Evolutionary conservation across 2,797 vertebrate genomes (phyloP).

Genomic region (Propithecus deckenii): DNA sequence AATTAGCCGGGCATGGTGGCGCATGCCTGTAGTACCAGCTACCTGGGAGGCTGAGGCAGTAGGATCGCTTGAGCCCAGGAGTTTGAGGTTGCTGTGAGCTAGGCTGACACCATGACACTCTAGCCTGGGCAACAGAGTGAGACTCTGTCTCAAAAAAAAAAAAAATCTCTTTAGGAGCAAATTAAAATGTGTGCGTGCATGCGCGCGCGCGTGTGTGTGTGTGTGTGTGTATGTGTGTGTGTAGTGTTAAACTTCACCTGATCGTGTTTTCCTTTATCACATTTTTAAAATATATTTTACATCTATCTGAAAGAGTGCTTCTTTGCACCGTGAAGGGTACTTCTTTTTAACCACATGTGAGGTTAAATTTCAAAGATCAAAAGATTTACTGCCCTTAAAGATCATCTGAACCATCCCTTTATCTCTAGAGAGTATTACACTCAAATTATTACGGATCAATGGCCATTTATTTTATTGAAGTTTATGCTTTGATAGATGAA

Average conservation of each 20-base stretch:
- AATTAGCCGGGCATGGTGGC: too few species aligned
- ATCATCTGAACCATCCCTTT: not conserved
- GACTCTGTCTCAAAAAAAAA: too few species aligned
- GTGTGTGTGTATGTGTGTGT: not conserved
- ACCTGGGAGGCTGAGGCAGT: too few species aligned
- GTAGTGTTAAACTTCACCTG: not conserved
- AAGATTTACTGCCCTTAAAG: not conserved
- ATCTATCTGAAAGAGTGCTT: not conserved
- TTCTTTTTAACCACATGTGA: not conserved
- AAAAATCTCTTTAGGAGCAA: not conserved
- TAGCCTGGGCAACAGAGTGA: too few species aligned
- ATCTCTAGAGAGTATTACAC: not conserved
- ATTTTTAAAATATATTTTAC: not conserved
- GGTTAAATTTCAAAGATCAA: not conserved
- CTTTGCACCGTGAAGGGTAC: not conserved
- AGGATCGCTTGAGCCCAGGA: too few species aligned
- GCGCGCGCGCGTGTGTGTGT: not conserved
- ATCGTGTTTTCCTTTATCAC: not conserved
- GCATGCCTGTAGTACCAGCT: too few species aligned
- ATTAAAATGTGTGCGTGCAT: not conserved
- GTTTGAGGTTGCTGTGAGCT: too few species aligned
- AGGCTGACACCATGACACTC: too few species aligned
- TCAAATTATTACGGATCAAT: not conserved
- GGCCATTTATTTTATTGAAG: not conserved
- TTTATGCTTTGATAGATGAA: slow-evolving; percentile 18